Percentiles rank a stretch among this genome's conserved stretches.
phyloP scores from a whole-genome alignment of 2,113 vertebrate species.

The Tragelaphus scriptus region DNA sequence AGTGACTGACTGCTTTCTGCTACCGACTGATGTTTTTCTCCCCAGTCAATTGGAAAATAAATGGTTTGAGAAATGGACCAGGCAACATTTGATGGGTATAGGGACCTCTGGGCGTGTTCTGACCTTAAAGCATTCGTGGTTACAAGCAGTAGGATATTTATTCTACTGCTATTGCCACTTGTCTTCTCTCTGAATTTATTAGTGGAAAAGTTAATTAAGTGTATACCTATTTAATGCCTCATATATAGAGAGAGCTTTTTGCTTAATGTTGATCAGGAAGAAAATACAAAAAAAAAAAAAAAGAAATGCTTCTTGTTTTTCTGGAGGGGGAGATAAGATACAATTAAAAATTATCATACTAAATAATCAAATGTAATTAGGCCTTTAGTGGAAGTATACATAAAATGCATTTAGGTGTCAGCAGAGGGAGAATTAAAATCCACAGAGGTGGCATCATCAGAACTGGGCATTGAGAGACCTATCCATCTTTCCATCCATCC shows the following conservation, averaged over 20 bases:
- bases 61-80: constrained; percentile 32
- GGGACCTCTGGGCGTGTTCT: background rate
- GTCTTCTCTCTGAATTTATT: background rate
- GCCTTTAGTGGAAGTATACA: background rate
- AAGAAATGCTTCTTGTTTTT: background rate
- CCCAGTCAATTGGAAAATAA: background rate
- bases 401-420: background rate
- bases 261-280: background rate
- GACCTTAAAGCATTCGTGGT: background rate
- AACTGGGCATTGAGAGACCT: background rate
- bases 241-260: background rate
- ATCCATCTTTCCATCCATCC: background rate
- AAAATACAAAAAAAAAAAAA: background rate
- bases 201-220: background rate
- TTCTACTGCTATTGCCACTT: background rate
- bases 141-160: background rate
- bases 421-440: background rate
- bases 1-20: background rate
- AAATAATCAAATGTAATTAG: background rate
- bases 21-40: background rate
- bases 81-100: background rate
- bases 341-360: background rate
- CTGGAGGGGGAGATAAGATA: background rate
- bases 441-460: background rate
- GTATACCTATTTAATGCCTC: background rate